Evolutionary conservation across 2,113 vertebrate species (phyloP).

Genomic region (Microcebus griseorufus): DNA sequence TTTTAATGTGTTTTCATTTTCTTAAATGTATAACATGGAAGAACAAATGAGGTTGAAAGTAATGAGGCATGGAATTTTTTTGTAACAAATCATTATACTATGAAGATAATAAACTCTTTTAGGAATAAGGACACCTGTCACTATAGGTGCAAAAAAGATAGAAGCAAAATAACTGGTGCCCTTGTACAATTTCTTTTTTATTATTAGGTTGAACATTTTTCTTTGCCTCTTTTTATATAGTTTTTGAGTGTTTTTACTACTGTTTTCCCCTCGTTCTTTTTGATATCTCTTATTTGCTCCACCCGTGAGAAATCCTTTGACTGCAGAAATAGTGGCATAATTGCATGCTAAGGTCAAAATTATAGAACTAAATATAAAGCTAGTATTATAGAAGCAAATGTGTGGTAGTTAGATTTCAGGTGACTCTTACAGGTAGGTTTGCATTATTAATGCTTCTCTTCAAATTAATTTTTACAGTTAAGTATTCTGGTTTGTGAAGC

Average conservation of each 20-base stretch:
- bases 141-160: neutral
- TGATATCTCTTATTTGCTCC: neutral
- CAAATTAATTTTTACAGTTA: slow-evolving; percentile 7
- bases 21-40: slow-evolving; percentile 41
- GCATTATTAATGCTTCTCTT: neutral
- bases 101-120: neutral
- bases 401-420: neutral
- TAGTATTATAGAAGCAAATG: neutral
- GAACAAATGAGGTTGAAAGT: slow-evolving; percentile 49
- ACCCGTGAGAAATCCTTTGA: neutral
- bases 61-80: slow-evolving; percentile 22
- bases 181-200: neutral
- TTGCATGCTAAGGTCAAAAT: neutral
- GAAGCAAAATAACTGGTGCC: neutral
- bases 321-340: neutral
- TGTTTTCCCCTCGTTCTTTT: neutral
- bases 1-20: slow-evolving; percentile 68
- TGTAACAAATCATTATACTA: neutral
- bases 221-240: neutral
- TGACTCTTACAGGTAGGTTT: neutral
- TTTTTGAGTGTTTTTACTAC: neutral
- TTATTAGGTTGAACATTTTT: neutral
- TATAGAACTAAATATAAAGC: neutral
- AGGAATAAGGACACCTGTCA: slow-evolving; percentile 26
- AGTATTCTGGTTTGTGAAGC: neutral